These are phyloP conservation scores for Hybos culiciformis DNA, from an alignment of 2,888 invertebrate species.

Conservation along the genomic window DNA sequence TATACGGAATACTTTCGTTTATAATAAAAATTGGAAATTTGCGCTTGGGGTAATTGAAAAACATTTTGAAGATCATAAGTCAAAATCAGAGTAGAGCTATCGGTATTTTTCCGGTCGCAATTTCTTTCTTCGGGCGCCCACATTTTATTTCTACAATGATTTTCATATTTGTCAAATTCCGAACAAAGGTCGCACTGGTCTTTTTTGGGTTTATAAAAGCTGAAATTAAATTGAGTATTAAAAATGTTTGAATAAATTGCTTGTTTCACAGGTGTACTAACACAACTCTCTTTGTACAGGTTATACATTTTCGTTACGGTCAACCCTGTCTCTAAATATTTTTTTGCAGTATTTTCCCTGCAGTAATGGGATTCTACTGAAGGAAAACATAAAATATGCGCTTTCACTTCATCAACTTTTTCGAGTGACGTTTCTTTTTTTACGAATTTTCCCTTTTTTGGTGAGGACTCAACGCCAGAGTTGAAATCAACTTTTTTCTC, in stretches of 20 bases:
- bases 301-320: slow-evolving; percentile 10
- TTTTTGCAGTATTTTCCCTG: slow-evolving; percentile 5
- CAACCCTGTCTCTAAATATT: slow-evolving; percentile 10
- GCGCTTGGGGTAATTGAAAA: slow-evolving; percentile 4
- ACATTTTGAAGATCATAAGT: slow-evolving; percentile 10
- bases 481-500: slow-evolving; percentile 3
- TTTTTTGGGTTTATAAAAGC: neutral
- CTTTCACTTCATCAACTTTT: slow-evolving; percentile 8
- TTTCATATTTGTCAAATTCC: neutral
- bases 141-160: neutral
- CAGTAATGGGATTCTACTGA: slow-evolving; percentile 13
- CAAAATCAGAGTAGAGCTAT: neutral
- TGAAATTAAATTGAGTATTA: neutral
- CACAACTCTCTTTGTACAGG: slow-evolving; percentile 6
- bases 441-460: slow-evolving; percentile 6
- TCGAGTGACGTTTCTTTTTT: slow-evolving; percentile 10
- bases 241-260: neutral
- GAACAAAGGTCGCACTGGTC: neutral
- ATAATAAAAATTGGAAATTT: slow-evolving; percentile 7
- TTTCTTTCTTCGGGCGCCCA: neutral
- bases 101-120: slow-evolving; percentile 1
- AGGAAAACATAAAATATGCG: slow-evolving; percentile 14
- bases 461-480: slow-evolving; percentile 6
- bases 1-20: slow-evolving; percentile 8
- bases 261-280: neutral